These are phyloP conservation scores for Pseudanteris insignis DNA, from an alignment of 2,888 invertebrate genomes.

Conservation along the genomic window DNA sequence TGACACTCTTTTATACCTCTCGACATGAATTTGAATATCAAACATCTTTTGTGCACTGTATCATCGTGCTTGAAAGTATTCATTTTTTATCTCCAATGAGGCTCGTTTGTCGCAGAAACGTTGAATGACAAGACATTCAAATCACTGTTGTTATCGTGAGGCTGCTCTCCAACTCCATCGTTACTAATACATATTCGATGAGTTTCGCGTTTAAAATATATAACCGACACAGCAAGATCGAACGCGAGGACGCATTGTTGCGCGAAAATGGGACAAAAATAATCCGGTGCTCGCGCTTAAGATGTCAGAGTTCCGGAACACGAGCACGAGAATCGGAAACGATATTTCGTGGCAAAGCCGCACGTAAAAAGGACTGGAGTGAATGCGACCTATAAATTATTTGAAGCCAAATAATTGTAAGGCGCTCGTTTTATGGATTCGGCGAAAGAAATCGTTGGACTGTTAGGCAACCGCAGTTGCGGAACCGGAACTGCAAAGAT, in stretches of 20 bases:
- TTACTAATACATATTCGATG: constrained; percentile 39
- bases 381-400: too few relatives aligned
- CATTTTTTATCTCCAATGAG: constrained; percentile 7
- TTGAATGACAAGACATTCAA: constrained; percentile 34
- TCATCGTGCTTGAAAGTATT: constrained; percentile 7
- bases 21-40: constrained; percentile 13
- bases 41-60: constrained; percentile 15
- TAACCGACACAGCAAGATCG: constrained; percentile 15
- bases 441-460: too few relatives aligned
- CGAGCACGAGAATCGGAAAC: too few relatives aligned
- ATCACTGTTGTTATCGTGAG: constrained; percentile 29
- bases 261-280: constrained; percentile 24
- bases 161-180: constrained; percentile 11
- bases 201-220: constrained; percentile 24
- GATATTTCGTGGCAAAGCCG: too few relatives aligned
- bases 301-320: too few relatives aligned
- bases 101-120: constrained; percentile 15
- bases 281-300: constrained; percentile 5
- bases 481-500: too few relatives aligned
- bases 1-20: constrained; percentile 9
- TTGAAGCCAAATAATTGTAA: too few relatives aligned
- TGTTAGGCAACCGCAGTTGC: too few relatives aligned
- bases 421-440: too few relatives aligned
- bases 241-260: constrained; percentile 10
- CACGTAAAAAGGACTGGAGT: too few relatives aligned